Conservation (phyloP, 1,140 invertebrate genomes). For the Bombus pyrosoma region DNA sequence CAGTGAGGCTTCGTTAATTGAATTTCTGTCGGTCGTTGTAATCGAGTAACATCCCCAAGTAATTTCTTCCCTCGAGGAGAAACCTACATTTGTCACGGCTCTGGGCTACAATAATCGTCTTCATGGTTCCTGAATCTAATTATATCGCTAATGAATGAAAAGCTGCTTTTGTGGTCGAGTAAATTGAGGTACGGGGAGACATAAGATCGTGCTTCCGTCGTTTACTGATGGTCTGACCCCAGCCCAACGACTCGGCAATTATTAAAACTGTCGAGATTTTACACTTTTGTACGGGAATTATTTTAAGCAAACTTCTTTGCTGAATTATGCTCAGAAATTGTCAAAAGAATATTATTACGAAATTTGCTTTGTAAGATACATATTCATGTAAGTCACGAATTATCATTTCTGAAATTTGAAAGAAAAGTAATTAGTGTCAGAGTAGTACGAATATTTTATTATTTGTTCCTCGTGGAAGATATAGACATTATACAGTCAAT, state of each 20-base stretch:
- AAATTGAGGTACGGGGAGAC: not conserved
- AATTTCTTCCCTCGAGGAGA: not conserved
- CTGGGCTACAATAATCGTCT: constrained; percentile 9
- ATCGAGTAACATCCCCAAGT: not conserved
- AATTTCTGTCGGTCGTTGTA: not conserved
- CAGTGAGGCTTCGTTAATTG: not conserved
- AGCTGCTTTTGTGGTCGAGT: not conserved
- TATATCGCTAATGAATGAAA: constrained; percentile 2
- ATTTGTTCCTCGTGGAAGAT: no score
- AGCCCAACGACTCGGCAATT: not conserved
- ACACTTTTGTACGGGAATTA: not conserved
- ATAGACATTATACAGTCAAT: no score
- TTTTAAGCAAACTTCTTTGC: no score
- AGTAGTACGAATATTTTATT: no score
- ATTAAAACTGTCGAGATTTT: not conserved
- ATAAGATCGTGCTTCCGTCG: not conserved
- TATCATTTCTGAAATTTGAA: no score
- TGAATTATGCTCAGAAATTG: no score
- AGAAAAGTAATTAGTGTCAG: no score
- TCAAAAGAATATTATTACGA: no score
- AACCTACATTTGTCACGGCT: constrained; percentile 13
- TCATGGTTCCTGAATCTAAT: not conserved
- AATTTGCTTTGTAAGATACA: no score
- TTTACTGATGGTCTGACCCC: not conserved
- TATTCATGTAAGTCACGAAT: no score